Base-by-base conservation (phyloP, 2,797 vertebrate genomes). In the Pampus argenteus region DNA sequence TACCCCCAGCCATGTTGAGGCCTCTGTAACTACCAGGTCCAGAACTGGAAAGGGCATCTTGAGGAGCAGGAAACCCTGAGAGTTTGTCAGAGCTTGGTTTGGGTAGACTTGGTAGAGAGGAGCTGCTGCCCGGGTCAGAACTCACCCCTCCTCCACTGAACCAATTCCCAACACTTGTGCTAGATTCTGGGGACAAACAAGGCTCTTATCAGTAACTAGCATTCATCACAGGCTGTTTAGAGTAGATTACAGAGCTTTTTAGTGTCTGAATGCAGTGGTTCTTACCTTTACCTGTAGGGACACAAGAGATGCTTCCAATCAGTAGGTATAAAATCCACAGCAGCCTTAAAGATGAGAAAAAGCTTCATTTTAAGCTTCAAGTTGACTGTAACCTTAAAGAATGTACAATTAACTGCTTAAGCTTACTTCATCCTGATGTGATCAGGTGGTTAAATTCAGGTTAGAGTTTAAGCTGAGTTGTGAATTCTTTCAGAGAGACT, bases 311-410 rank as follows among this genome's bases (percentile, higher is more conserved):
- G 44, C 66, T 66, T 61, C 80, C 68, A 66, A 72, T 34, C 65
- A 87, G 71, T 31, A 86, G 52, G 49, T 29, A 71, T 6, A 10
- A 62, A 74, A 79, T 25, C 78, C 72, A 79, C 44, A 85, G 57
- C 10, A 79, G 7, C 73, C 83, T 85, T 34, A 36, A 4, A 59
- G 1, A 54, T 1, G 3, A 34, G 34, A 11, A 8, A 36, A 3
- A 36, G 4, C 11, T 6, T 8, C 5, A 36, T 13, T 34, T 26
- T 4, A 6, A 5, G 9, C 15, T 1, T n/a, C 0, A 28, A 13
- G 10, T 22, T 20, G 9, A n/a, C n/a, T n/a, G 1, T 34, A 20
- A 29, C 4, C 2, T 10, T 14, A 4, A 36, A 3, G 34, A 13
- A 36, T 11, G 4, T n/a, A n/a, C 13, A 36, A 11, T 36, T 36